A percentile compares a stretch with the other conserved stretches of the same genome.
These are phyloP conservation scores for Sinocyclocheilus rhinocerous DNA, from an alignment of 2,113 vertebrate species.

Conservation along the genomic window DNA sequence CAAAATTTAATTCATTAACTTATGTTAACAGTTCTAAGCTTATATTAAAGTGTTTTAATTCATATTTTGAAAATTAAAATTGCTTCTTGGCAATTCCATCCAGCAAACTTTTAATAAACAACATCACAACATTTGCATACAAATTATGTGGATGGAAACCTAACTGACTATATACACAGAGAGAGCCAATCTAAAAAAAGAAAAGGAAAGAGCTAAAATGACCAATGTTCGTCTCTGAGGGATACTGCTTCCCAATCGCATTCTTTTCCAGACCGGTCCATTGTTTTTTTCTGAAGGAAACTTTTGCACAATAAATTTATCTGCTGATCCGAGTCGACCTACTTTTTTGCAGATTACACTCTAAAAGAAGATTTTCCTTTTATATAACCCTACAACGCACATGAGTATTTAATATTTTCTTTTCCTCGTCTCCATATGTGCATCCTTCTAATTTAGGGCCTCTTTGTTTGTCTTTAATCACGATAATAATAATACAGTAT, in stretches of 20 bases:
- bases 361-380: constrained; percentile 55
- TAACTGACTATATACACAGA: not conserved
- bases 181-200: not conserved
- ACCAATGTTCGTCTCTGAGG: not conserved
- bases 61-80: not conserved
- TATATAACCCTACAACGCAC: constrained; percentile 14
- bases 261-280: not conserved
- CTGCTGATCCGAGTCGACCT: constrained; percentile 42
- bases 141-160: not conserved
- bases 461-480: constrained; percentile 56
- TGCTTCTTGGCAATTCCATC: not conserved
- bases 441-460: constrained; percentile 42
- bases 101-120: not conserved
- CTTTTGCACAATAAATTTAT: constrained; percentile 57
- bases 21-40: not conserved
- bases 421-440: constrained; percentile 11
- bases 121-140: not conserved
- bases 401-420: not conserved
- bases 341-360: constrained; percentile 60
- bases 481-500: constrained; percentile 47
- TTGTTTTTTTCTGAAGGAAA: constrained; percentile 3
- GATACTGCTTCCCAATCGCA: not conserved
- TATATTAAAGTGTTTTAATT: not conserved
- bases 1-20: not conserved
- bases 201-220: not conserved